These are phyloP conservation scores for Epinotia demarniana DNA, from an alignment of 2,888 invertebrate species.

Conservation along the genomic window DNA sequence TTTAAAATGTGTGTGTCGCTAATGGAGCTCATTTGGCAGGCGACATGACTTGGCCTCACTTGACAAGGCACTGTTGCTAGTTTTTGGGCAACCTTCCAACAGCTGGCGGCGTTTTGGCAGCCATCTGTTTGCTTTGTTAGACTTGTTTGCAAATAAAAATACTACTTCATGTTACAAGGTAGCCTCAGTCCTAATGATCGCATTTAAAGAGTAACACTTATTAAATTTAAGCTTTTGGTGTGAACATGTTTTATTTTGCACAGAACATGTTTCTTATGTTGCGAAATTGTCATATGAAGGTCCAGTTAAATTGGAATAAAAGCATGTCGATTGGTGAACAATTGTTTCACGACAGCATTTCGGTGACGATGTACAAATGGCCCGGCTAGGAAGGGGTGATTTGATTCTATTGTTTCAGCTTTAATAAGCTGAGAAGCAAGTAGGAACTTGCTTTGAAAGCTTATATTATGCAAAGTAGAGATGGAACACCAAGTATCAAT, in stretches of 20 bases:
- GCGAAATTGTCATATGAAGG: neutral
- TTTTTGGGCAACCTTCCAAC: slow-evolving; percentile 41
- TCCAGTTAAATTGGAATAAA: neutral
- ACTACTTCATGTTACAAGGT: neutral
- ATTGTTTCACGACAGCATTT: slow-evolving; percentile 1
- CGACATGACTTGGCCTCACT: slow-evolving; percentile 25
- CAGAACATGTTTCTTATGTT: neutral
- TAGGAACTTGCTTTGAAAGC: neutral
- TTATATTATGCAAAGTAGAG: neutral
- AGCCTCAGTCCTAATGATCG: neutral
- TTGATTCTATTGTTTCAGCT: too few species aligned
- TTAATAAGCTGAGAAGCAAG: too few species aligned
- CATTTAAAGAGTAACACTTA: neutral
- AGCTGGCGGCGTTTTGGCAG: slow-evolving; percentile 40
- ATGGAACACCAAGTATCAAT: neutral
- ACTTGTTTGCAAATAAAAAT: slow-evolving; percentile 43
- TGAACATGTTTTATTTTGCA: neutral
- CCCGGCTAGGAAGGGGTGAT: neutral
- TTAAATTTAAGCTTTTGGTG: neutral
- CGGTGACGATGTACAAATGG: neutral
- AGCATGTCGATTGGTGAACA: neutral
- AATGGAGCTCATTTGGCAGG: slow-evolving; percentile 38
- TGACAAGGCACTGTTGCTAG: slow-evolving; percentile 32
- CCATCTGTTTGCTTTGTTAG: slow-evolving; percentile 36
- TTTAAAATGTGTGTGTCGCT: slow-evolving; percentile 19